Conservation (phyloP, 2,113 vertebrate genomes). For the Zeus faber region DNA sequence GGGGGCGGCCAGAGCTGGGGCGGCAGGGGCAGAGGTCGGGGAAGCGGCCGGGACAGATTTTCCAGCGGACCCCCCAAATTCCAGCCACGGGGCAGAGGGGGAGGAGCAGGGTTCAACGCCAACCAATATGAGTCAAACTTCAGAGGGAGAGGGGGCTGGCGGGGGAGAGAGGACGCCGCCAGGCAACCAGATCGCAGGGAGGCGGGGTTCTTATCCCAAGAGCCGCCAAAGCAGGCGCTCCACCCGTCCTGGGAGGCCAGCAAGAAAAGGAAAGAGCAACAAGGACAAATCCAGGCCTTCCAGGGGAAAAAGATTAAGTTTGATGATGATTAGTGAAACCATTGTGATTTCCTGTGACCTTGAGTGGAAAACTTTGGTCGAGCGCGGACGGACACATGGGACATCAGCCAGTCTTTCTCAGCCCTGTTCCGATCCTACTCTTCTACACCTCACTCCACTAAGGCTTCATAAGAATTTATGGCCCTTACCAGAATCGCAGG, state of each 20-base stretch:
- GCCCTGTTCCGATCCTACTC: too few relatives aligned
- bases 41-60: constrained; percentile 9
- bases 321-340: constrained; percentile 75
- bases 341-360: not conserved
- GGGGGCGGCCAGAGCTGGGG: constrained; percentile 8
- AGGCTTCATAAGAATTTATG: too few relatives aligned
- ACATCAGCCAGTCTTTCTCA: too few relatives aligned
- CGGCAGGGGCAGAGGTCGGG: not conserved
- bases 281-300: constrained; percentile 86
- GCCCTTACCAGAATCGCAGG: too few relatives aligned
- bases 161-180: constrained; percentile 11
- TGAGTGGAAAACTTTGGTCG: not conserved
- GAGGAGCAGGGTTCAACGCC: constrained; percentile 5
- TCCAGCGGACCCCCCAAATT: constrained; percentile 31
- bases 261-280: constrained; percentile 85
- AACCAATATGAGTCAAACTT: constrained; percentile 14
- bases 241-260: constrained; percentile 99
- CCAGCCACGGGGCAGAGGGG: constrained; percentile 15
- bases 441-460: too few relatives aligned
- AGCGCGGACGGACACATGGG: too few relatives aligned
- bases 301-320: constrained; percentile 96
- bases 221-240: constrained; percentile 72
- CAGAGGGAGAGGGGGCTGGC: constrained; percentile 29
- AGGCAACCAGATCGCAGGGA: constrained; percentile 25
- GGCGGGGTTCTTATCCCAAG: constrained; percentile 40